Base-by-base conservation (phyloP, 2,888 invertebrate species). In the Ypsolopha scabrella region DNA sequence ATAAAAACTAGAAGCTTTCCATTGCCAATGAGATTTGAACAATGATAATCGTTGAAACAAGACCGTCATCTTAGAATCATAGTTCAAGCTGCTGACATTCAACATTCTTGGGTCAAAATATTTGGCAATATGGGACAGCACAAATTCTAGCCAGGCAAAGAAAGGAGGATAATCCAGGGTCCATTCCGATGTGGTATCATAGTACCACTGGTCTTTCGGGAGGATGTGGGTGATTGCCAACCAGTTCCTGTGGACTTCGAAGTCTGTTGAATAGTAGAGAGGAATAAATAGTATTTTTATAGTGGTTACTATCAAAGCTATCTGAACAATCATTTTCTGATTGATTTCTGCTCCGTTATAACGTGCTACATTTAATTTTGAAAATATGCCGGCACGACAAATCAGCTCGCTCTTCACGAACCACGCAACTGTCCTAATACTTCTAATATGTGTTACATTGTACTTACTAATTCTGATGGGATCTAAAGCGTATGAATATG, bases 221-320 rank as follows among this genome's bases (percentile, higher is more conserved):
- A 95, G 83, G 72, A 91, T 93, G 68, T 94, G 89, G 0, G 98
- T 98, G 51, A 99, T 92, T 0, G 99, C 98, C 61, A 99, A 77
- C 99, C 99, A 99, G 76, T 99, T 99, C 57, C 99, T 89, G 70
- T 99, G 99, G 0, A 99, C 99, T 87, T 99, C 97, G 77, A 98
- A 98, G 75, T 99, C 98, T 24, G 98, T 98, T 3, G 98, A 98
- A 65, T 90, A 91, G 70, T 95, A 95, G 6, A 93, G 86, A 10
- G 93, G 93, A 58, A 94, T 88, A 52, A 95, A 87, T 49, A 95
- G 82, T 52, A 93, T 65, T 86, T 95, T 95, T n/a, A 93, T 65
- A 58, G 90, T 90, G 24, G 91, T 89, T 41, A 88, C 72, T 57
- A 90, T 74, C 11, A 87, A 53, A 56, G 82, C 70, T 59, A 87